These are phyloP conservation scores for Leuciscus waleckii DNA, from an alignment of 2,797 vertebrate genomes.

Conservation along the genomic window DNA sequence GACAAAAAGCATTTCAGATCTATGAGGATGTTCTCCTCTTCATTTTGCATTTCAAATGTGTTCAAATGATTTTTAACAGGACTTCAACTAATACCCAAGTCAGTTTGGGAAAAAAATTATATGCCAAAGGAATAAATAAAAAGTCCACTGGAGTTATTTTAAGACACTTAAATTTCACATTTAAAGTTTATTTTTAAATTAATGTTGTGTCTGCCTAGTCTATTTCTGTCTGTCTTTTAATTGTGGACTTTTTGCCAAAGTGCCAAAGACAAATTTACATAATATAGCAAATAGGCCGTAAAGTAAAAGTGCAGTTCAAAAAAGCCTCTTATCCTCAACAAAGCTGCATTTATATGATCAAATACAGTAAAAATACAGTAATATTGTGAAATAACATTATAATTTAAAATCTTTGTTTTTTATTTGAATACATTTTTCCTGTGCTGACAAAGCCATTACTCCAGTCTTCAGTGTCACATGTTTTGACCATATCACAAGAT, in stretches of 20 bases:
- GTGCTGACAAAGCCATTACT: no score
- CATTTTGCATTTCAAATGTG: background rate
- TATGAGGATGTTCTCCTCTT: background rate
- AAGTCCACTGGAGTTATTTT: slow-evolving; percentile 1
- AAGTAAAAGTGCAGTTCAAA: background rate
- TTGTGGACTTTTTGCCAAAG: background rate
- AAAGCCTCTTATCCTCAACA: background rate
- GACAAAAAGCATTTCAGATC: background rate
- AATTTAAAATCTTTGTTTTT: background rate
- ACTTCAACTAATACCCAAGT: no score
- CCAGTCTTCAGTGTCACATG: background rate
- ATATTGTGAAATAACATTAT: background rate
- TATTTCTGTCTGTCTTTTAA: background rate
- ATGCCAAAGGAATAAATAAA: no score
- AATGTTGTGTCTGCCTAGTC: background rate
- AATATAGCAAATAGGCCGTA: background rate
- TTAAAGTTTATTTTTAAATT: slow-evolving; percentile 8
- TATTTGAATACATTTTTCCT: background rate
- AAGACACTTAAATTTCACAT: background rate
- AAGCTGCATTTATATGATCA: background rate
- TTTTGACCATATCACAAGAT: background rate
- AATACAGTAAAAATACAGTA: background rate
- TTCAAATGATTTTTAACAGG: no score
- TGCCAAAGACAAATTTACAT: background rate
- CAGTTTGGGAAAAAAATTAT: no score